Evolutionary conservation across 2,797 vertebrate genomes (phyloP), one percentile per base, ranked within the genome.

Genomic region (Selene dorsalis): DNA sequence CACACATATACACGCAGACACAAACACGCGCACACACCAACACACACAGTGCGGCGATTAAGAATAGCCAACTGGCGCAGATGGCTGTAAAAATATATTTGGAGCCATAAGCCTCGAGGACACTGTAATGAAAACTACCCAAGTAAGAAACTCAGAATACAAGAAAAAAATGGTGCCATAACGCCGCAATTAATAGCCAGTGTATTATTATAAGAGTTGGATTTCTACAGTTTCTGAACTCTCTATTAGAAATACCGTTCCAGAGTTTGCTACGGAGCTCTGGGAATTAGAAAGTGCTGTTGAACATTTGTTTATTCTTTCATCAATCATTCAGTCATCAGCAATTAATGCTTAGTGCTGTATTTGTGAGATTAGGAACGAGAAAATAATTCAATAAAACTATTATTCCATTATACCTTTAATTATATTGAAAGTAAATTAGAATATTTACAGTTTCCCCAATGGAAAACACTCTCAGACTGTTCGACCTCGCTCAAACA

Each of bases 1-100:
- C 83, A 85, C 84, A 87, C 82, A 84, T 64, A 76, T 79, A 84
- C 75, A 76, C 16, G 60, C 58, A 83, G 66, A 84, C 77, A 77
- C 75, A 77, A 56, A 73, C 81, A 87, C 68, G 53, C 67, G 73
- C 67, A 35, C 32, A 35, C 32, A 9, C 32, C 6, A 35, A 35
- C 32, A 77, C 77, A 79, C 75, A 84, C 80, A 73, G 70, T 63
- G 77, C 89, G 91, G 88, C 70, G 88, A 93, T 94, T 93, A 94
- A 90, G 90, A 92, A 93, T 91, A 93, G 92, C 91, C 89, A 91
- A 94, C 88, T 93, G 91, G 92, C 91, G 84, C 93, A 95, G 92
- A 94, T 94, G 94, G 92, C 93, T 92, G 91, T 92, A 91, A 91
- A 93, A 94, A 93, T 89, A 89, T 91, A 93, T 92, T 93, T 93